Percentiles rank a stretch among this genome's conserved stretches.
Evolutionary conservation across 2,113 vertebrate species (phyloP).

Genomic region (Pseudorhombus dupliciocellatus): DNA sequence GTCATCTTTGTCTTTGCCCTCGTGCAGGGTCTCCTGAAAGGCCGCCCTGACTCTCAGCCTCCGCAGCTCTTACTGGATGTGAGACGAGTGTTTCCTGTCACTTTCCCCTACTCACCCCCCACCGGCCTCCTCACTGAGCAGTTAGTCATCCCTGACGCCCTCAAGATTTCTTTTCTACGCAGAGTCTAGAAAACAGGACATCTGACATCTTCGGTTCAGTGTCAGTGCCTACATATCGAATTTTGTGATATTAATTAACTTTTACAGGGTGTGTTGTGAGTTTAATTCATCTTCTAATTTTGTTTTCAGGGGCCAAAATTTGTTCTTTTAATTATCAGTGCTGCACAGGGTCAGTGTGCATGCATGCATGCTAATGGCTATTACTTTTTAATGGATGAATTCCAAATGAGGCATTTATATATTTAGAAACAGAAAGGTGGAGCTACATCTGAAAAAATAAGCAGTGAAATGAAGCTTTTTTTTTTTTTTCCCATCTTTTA

Average conservation of each 20-base stretch:
- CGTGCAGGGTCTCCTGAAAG: constrained; percentile 77
- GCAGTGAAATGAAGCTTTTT: not conserved
- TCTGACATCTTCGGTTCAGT: not conserved
- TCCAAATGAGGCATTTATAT: not conserved
- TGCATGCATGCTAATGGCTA: not conserved
- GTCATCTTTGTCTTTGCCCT: constrained; percentile 4
- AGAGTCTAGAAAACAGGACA: constrained; percentile 56
- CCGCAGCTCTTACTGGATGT: constrained; percentile 80
- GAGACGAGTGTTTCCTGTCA: constrained; percentile 79
- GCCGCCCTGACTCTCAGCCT: constrained; percentile 50
- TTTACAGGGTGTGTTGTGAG: not conserved
- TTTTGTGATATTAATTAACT: constrained; percentile 4
- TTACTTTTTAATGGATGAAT: not conserved
- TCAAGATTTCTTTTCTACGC: constrained; percentile 77
- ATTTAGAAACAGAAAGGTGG: not conserved
- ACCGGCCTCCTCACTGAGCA: constrained; percentile 56
- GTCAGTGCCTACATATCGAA: not conserved
- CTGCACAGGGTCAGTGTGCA: not conserved
- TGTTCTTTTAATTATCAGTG: not conserved
- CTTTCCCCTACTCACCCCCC: constrained; percentile 69
- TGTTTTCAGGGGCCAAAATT: not conserved
- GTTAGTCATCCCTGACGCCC: constrained; percentile 76
- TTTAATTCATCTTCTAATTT: not conserved
- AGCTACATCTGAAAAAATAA: constrained; percentile 1
- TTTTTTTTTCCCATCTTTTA: constrained; percentile 71